A percentile compares a stretch with the other conserved stretches of the same genome.
Evolutionary conservation across 2,888 invertebrate genomes (phyloP).

Genomic region (Metallyticus violacea): DNA sequence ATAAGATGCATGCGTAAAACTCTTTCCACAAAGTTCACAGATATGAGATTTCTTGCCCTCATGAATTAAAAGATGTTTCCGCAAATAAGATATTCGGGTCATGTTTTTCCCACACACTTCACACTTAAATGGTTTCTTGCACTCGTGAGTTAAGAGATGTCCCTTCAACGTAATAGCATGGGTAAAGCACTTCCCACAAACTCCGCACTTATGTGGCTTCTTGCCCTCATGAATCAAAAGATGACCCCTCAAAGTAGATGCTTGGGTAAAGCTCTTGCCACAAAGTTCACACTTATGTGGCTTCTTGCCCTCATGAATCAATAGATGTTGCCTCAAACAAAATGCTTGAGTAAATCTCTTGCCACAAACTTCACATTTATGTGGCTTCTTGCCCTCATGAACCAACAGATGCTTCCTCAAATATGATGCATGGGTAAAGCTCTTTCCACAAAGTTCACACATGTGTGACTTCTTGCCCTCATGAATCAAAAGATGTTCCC

Average conservation of each 20-base stretch:
- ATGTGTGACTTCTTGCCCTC: background rate
- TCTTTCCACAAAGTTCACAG: background rate
- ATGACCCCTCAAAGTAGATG: background rate
- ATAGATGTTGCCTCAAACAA: background rate
- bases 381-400: background rate
- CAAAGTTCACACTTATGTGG: background rate
- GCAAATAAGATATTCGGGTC: background rate
- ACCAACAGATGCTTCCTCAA: background rate
- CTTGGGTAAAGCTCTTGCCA: background rate
- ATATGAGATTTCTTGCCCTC: background rate
- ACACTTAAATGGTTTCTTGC: background rate
- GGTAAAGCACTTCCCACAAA: background rate
- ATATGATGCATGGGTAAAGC: background rate
- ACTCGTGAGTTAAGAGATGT: background rate
- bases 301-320: background rate
- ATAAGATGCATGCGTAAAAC: background rate
- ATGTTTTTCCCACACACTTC: background rate
- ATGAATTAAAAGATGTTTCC: background rate
- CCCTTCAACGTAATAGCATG: background rate
- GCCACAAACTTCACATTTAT: background rate
- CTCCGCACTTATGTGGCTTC: background rate
- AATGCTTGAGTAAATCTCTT: background rate
- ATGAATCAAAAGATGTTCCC: background rate
- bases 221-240: background rate
- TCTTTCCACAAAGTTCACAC: background rate